Evolutionary conservation across 64 coral and sea anemone genomes (phyloP).

Genomic region (Dendronephthya gigantea): DNA sequence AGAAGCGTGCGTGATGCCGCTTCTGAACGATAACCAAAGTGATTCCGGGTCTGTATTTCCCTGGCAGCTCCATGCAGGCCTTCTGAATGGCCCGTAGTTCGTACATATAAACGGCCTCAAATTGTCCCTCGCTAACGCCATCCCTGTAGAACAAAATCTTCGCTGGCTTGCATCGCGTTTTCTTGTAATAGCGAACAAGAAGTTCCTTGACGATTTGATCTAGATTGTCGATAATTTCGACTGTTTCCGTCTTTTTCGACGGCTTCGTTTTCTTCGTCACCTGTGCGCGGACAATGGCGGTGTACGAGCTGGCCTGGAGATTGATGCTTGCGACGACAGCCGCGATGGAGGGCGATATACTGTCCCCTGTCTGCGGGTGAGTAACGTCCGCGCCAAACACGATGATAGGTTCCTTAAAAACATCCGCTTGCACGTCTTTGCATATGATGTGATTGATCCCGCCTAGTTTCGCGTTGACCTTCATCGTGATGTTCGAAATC

Average conservation of each 20-base stretch:
- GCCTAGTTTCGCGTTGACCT: conserved; percentile 64
- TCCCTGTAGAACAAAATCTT: conserved; percentile 77
- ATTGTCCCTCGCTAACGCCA: conserved; percentile 80
- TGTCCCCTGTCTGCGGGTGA: conserved; percentile 58
- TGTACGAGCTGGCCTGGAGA: conserved; percentile 44
- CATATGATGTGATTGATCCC: conserved; percentile 55
- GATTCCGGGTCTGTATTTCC: conserved; percentile 52
- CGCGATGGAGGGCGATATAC: conserved; percentile 60
- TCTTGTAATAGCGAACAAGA: neutral
- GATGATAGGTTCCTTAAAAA: conserved; percentile 56
- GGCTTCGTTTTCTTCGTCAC: conserved; percentile 1
- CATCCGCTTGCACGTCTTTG: neutral
- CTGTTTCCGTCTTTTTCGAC: conserved; percentile 29
- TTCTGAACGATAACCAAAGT: conserved; percentile 84
- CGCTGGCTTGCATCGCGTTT: neutral
- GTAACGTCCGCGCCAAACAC: conserved; percentile 83
- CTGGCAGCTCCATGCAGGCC: conserved; percentile 49
- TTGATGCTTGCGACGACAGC: conserved; percentile 89
- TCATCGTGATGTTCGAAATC: conserved; percentile 60
- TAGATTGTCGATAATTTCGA: conserved; percentile 33
- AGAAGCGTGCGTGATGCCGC: conserved; percentile 61
- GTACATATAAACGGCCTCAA: conserved; percentile 53
- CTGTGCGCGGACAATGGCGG: conserved; percentile 56
- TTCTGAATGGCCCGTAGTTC: conserved; percentile 73
- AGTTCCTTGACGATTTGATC: neutral